phyloP scores from a whole-genome alignment of 2,888 invertebrate species.

The Hypomecis atomaria region DNA sequence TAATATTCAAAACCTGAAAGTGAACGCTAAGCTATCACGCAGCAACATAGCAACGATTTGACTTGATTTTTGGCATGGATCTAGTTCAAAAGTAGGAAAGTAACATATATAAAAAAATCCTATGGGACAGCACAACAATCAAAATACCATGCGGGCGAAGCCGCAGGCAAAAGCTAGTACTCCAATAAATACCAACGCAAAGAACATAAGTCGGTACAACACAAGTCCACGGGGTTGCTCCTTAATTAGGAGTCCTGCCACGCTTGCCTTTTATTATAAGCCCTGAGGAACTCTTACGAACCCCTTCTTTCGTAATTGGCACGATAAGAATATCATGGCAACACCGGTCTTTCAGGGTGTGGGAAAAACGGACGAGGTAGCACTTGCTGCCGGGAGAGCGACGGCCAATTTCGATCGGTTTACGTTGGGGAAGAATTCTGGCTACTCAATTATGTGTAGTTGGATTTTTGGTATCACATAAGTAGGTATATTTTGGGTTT shows the following conservation, averaged over 20 bases:
- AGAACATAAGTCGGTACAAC: constrained; percentile 41
- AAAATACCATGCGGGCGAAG: no score
- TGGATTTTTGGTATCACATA: no score
- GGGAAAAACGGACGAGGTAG: constrained; percentile 63
- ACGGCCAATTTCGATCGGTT: constrained; percentile 4
- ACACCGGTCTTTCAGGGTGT: constrained; percentile 65
- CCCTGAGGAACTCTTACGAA: constrained; percentile 64
- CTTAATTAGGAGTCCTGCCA: constrained; percentile 82
- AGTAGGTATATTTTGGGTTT: no score
- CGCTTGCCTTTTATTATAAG: constrained; percentile 73
- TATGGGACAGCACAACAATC: no score
- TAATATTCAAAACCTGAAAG: no score
- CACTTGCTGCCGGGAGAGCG: constrained; percentile 62
- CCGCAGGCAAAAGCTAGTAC: no score
- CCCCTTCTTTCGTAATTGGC: constrained; percentile 77
- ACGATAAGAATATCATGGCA: constrained; percentile 72
- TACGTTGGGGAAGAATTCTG: neutral
- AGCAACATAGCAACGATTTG: no score
- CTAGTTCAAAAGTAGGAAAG: no score
- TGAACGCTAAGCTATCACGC: no score
- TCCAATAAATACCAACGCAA: neutral
- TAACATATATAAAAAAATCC: no score
- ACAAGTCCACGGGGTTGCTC: constrained; percentile 61
- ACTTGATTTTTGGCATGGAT: no score
- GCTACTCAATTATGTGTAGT: no score